Percentiles rank a stretch among this genome's conserved stretches.
phyloP scores from a whole-genome alignment of 2,888 invertebrate species.

The Sympetrum striolatum region DNA sequence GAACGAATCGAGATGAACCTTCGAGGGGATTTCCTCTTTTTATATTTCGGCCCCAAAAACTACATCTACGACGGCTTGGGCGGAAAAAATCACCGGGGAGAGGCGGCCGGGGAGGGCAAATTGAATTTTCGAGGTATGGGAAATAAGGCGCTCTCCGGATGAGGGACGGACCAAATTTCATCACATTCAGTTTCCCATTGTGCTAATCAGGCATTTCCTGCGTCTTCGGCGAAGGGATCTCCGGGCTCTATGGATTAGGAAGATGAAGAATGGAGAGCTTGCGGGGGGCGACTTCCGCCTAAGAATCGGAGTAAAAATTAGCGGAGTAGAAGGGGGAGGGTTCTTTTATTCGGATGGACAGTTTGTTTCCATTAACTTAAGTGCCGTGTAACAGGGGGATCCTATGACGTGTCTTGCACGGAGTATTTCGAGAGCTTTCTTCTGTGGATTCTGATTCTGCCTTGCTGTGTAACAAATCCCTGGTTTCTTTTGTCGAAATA shows the following conservation, averaged over 20 bases:
- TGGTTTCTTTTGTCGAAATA: too few relatives aligned
- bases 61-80: background rate
- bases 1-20: background rate
- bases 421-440: too few relatives aligned
- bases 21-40: background rate
- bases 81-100: background rate
- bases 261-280: too few relatives aligned
- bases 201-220: background rate
- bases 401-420: too few relatives aligned
- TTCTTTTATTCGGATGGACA: too few relatives aligned
- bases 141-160: background rate
- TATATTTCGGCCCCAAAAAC: background rate
- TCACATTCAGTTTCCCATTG: background rate
- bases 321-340: too few relatives aligned
- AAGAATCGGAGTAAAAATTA: background rate
- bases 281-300: background rate
- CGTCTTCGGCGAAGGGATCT: background rate
- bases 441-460: too few relatives aligned
- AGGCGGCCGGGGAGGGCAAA: background rate
- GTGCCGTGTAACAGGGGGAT: too few relatives aligned
- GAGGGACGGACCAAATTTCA: background rate
- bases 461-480: too few relatives aligned
- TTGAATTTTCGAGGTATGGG: background rate
- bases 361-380: too few relatives aligned
- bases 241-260: background rate